Evolutionary conservation across 2,888 invertebrate species (phyloP).

Genomic region (Dastarcus helophoroides): DNA sequence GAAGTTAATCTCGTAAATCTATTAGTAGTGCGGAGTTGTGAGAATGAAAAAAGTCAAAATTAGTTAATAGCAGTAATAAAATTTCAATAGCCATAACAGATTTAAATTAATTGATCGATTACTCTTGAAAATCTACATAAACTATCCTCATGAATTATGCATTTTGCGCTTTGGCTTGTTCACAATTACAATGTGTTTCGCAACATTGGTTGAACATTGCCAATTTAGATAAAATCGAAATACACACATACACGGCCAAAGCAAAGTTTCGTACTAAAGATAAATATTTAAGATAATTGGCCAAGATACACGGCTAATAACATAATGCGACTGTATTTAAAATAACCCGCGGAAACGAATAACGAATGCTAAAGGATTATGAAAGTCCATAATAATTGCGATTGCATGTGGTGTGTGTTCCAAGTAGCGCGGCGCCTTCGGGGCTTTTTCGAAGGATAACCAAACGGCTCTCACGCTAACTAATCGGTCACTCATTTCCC

Average conservation of each 20-base stretch:
- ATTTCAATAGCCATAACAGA: no score
- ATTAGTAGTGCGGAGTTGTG: neutral
- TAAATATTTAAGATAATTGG: conserved; percentile 17
- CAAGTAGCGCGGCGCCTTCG: conserved; percentile 28
- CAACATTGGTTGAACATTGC: neutral
- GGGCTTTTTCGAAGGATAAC: conserved; percentile 18
- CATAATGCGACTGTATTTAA: conserved; percentile 22
- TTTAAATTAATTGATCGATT: no score
- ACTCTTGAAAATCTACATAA: no score
- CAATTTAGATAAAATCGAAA: conserved; percentile 2
- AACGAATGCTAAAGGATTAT: conserved; percentile 22
- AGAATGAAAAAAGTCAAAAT: no score
- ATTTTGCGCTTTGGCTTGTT: conserved; percentile 1
- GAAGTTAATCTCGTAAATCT: no score
- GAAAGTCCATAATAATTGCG: conserved; percentile 18
- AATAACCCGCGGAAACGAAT: conserved; percentile 20
- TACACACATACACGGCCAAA: neutral
- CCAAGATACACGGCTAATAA: conserved; percentile 19
- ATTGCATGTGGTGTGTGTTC: conserved; percentile 26
- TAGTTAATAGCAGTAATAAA: no score
- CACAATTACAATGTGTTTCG: neutral
- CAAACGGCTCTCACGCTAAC: conserved; percentile 14
- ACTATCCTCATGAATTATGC: conserved; percentile 1
- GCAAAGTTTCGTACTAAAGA: conserved; percentile 3
- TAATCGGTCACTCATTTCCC: conserved; percentile 22